Percentiles rank a stretch among this genome's conserved stretches.
These are phyloP conservation scores for Passerina amoena DNA, from an alignment of 2,113 vertebrate genomes.

Conservation along the genomic window DNA sequence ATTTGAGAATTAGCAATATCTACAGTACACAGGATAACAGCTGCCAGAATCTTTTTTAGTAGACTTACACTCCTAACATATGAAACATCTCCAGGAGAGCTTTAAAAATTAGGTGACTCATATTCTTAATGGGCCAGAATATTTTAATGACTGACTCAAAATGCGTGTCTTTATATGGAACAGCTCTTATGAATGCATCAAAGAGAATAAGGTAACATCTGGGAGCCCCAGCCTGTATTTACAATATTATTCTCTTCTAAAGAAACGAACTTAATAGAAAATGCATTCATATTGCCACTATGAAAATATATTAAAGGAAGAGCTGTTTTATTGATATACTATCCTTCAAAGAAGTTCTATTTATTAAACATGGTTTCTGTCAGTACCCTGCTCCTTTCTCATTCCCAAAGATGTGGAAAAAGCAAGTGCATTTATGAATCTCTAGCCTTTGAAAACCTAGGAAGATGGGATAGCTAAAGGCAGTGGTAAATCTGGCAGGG, in stretches of 20 bases:
- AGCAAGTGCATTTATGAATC: background rate
- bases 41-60: background rate
- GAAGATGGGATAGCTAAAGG: background rate
- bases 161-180: background rate
- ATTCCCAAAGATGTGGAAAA: background rate
- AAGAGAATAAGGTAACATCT: background rate
- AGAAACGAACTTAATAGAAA: background rate
- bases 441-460: background rate
- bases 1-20: background rate
- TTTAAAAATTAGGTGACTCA: conserved; percentile 14
- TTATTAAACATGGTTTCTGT: background rate
- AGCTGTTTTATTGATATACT: background rate
- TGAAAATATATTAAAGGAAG: background rate
- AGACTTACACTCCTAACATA: background rate
- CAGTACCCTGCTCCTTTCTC: background rate
- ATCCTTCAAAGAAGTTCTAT: background rate
- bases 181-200: background rate
- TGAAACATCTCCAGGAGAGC: background rate
- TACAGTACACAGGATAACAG: background rate
- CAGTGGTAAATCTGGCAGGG: background rate
- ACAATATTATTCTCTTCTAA: background rate
- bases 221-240: background rate
- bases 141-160: background rate
- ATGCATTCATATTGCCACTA: background rate
- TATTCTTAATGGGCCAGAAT: background rate